Conservation (phyloP, 2,888 invertebrate species). For the Oxyteleia sp. region DNA sequence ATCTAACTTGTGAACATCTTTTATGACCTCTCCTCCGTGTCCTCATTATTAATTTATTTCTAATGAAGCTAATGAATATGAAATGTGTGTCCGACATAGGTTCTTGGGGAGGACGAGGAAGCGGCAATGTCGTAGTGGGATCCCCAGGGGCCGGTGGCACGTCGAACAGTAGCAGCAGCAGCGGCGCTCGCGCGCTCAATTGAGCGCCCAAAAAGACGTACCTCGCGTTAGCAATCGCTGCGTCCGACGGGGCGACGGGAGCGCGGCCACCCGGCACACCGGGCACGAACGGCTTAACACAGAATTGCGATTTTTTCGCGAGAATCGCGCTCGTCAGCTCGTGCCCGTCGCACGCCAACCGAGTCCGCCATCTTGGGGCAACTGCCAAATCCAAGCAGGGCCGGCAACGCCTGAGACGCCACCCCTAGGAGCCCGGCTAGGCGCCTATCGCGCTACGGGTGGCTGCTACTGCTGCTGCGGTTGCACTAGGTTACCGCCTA, state of each 20-base stretch:
- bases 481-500: too few species aligned
- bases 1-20: too few species aligned
- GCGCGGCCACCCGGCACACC: slow-evolving; percentile 72
- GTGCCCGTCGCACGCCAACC: slow-evolving; percentile 85
- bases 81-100: slow-evolving; percentile 77
- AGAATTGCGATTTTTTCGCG: slow-evolving; percentile 81
- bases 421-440: too few species aligned
- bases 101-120: slow-evolving; percentile 84
- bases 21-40: too few species aligned
- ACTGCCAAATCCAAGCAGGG: slow-evolving; percentile 81
- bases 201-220: slow-evolving; percentile 75
- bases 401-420: too few species aligned
- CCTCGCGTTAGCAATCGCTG: slow-evolving; percentile 44
- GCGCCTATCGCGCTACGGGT: too few species aligned
- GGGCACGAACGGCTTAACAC: slow-evolving; percentile 81
- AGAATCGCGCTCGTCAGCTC: slow-evolving; percentile 84
- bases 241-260: slow-evolving; percentile 72
- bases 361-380: slow-evolving; percentile 87
- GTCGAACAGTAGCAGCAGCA: slow-evolving; percentile 90
- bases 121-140: slow-evolving; percentile 82
- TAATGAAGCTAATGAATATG: too few species aligned
- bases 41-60: too few species aligned
- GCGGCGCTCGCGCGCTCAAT: slow-evolving; percentile 22
- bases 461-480: too few species aligned
- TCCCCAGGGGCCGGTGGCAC: slow-evolving; percentile 85